Base-by-base conservation (phyloP, 2,113 vertebrate genomes). In the Pseudolaguvia tuberculata region DNA sequence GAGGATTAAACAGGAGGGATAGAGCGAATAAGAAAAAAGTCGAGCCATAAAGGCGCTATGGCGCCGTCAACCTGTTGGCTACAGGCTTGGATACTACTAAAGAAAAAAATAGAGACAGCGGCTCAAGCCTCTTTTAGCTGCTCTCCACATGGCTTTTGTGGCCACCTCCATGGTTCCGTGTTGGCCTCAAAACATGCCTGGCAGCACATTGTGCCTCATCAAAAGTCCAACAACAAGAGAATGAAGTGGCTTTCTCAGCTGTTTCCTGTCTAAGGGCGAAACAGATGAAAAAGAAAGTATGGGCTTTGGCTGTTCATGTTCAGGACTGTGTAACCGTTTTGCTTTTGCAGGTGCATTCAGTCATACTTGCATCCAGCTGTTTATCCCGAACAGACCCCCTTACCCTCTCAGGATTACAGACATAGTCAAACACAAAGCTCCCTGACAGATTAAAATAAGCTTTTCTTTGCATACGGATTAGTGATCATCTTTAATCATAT, bases 1-100 rank as follows among this genome's bases (percentile, higher is more conserved):
- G 63, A 59, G 70, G 80, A 79, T 79, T 80, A 80, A 61, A 67
- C 57, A 18, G 27, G 53, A 77, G 56, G 75, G 31, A 61, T 52
- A 48, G 25, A n/a, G 45, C 39, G 35, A 76, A 73, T 50, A 15
- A 76, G 63, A 42, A 63, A 58, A 63, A 50, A 53, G 72, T 75
- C 48, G 25, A 79, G 61, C 50, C 20, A 76, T 56, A 27, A n/a
- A 71, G 69, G 69, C 39, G 4, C 18, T 59, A 42, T 72, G 42
- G 56, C 42, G 25, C 48, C 29, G 51, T 57, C 21, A 5, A 47
- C 59, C 68, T 45, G 29, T 58, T 42, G 72, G 72, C 50, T 50
- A 20, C 12, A 9, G 27, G 61, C 72, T 18, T 53, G 10, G 11
- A 23, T 18, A 21, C 57, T 42, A 6, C 8, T 17, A 6, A 11